Conservation (phyloP, 2,113 vertebrate genomes). For the Pongo abelii region DNA sequence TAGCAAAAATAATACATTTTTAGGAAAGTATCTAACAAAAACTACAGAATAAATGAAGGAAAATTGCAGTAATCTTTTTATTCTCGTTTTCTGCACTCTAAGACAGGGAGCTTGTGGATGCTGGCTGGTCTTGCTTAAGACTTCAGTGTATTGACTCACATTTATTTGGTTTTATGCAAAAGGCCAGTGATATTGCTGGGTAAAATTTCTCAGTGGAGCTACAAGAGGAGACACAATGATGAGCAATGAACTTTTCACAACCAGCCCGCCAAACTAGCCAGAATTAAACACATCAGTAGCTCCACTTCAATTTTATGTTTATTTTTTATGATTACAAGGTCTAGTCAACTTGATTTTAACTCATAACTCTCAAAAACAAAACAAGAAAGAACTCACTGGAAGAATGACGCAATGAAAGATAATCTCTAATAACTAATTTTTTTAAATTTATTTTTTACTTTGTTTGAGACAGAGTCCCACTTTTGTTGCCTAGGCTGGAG, state of each 20-base stretch:
- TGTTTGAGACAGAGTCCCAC: too few species aligned
- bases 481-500: too few species aligned
- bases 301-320: conserved; percentile 3
- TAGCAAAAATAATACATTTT: neutral
- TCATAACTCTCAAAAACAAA: neutral
- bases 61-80: neutral
- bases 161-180: conserved; percentile 22
- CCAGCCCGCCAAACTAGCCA: neutral
- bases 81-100: neutral
- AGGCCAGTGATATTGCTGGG: neutral
- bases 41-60: neutral
- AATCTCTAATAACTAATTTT: neutral
- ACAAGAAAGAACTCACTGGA: neutral
- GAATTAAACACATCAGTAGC: neutral
- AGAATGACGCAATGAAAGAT: neutral
- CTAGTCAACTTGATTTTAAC: neutral
- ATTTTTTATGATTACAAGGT: neutral
- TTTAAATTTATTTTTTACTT: too few species aligned
- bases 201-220: conserved; percentile 8
- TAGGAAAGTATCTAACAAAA: neutral
- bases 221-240: neutral
- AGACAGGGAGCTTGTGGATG: neutral
- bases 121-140: neutral
- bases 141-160: neutral
- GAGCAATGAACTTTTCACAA: conserved; percentile 37